Evolutionary conservation across 2,797 vertebrate species (phyloP).

Genomic region (Danio kyathit): DNA sequence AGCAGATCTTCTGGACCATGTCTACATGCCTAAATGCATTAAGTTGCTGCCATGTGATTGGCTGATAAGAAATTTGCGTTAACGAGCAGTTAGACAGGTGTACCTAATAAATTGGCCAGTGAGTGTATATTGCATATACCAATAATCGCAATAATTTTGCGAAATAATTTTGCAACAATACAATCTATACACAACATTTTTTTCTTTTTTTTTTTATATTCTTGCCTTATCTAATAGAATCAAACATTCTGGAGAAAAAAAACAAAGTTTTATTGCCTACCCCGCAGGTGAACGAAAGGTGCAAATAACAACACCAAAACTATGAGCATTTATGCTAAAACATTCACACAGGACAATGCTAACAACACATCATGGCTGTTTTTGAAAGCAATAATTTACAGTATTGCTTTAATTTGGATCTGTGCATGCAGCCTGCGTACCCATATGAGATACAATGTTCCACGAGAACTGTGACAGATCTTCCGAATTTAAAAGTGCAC

Average conservation of each 20-base stretch:
- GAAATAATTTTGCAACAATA: too few relatives aligned
- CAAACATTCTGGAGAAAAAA: background rate
- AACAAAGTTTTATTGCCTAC: background rate
- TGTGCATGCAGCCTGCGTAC: conserved; percentile 1
- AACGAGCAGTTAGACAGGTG: too few relatives aligned
- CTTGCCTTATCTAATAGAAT: background rate
- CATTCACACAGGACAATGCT: conserved; percentile 30
- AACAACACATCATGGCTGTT: background rate
- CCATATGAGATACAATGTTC: background rate
- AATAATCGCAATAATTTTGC: too few relatives aligned
- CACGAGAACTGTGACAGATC: background rate
- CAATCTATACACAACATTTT: too few relatives aligned
- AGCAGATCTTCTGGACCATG: too few relatives aligned
- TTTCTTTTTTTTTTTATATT: too few relatives aligned
- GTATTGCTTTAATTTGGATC: conserved; percentile 17
- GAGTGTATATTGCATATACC: too few relatives aligned
- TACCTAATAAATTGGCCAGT: too few relatives aligned
- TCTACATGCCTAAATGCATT: too few relatives aligned
- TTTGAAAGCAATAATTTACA: background rate
- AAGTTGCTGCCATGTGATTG: too few relatives aligned
- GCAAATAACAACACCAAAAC: conserved; percentile 34
- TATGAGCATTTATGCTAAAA: background rate
- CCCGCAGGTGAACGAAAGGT: conserved; percentile 22
- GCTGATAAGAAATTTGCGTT: too few relatives aligned
- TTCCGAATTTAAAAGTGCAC: background rate